Base-by-base conservation (phyloP, 2,797 vertebrate species). In the Harpagifer antarcticus region DNA sequence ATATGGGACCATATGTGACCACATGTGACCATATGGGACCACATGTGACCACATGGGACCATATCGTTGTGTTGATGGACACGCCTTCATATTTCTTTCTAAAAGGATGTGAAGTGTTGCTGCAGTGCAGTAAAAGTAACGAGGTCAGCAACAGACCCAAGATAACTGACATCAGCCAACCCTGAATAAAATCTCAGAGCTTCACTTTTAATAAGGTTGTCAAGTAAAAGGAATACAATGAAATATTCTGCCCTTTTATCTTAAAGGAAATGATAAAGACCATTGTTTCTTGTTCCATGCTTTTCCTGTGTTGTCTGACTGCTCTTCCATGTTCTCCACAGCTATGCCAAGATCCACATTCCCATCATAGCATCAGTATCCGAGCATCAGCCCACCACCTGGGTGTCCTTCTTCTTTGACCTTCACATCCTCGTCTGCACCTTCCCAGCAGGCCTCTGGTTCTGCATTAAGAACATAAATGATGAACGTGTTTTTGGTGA, bases 401-500 rank as follows among this genome's bases (percentile, higher is more conserved):
- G 97, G 97, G 97, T 99, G 80, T 98, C 97, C 88, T 99, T 99
- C 95, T 99, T 99, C 94, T 99, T 99, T 93, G 97, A 99, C 94
- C 97, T 98, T 33, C 97, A 99, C 94, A 99, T 98, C 96, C 95
- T 98, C 79, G 96, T 98, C 84, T 98, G 97, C 93, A 98, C 97
- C 86, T 98, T 98, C 94, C 97, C 97, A 82, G 97, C 97, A 84
- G 97, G 97, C 87, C 96, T 99, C 61, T 99, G 97, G 97, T 98
- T 99, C 96, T 99, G 97, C 94, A 98, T 98, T 92, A 97, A 97
- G 95, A 97, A 97, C 93, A 96, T 98, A 94, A 98, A 96, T 17
- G 96, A 97, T 81, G 97, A 97, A 83, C 95, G 97, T 78, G 96
- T 97, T 64, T 97, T 97, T 90, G 96, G 96, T 97, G 95, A 87